Evolutionary conservation across 2,113 vertebrate genomes (phyloP).

Genomic region (Baryphthengus martii): DNA sequence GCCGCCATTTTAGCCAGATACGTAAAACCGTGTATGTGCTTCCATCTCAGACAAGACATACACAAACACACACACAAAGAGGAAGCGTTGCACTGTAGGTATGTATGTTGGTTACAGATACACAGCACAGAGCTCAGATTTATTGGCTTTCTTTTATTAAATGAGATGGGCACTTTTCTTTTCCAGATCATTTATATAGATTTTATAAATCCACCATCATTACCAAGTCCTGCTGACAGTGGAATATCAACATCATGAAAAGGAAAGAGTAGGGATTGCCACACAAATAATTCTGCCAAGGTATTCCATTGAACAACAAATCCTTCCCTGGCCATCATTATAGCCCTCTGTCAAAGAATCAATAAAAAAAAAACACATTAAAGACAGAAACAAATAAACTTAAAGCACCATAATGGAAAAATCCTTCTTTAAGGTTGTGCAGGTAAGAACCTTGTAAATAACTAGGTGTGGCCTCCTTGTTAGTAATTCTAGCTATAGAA

Average conservation of each 20-base stretch:
- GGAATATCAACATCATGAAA: not conserved
- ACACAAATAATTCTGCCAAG: not conserved
- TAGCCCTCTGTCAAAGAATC: not conserved
- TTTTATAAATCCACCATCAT: not conserved
- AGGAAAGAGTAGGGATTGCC: not conserved
- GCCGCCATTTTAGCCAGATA: not conserved
- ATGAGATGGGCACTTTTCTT: not conserved
- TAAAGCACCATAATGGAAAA: not conserved
- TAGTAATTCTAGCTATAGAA: not conserved
- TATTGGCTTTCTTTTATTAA: not conserved
- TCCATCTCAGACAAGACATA: not conserved
- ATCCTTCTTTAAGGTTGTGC: not conserved
- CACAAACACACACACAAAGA: not conserved
- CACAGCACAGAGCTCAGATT: not conserved
- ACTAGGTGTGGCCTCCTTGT: not conserved
- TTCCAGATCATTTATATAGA: not conserved
- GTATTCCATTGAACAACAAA: not conserved
- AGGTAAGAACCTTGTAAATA: not conserved
- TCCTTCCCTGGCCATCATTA: not conserved
- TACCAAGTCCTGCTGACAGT: not conserved
- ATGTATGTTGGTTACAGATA: not conserved
- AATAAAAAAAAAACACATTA: not conserved
- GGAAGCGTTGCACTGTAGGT: not conserved
- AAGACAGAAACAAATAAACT: not conserved
- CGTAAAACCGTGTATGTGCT: not conserved